phyloP scores from a whole-genome alignment of 2,113 vertebrate genomes.

The Dasyprocta punctata region DNA sequence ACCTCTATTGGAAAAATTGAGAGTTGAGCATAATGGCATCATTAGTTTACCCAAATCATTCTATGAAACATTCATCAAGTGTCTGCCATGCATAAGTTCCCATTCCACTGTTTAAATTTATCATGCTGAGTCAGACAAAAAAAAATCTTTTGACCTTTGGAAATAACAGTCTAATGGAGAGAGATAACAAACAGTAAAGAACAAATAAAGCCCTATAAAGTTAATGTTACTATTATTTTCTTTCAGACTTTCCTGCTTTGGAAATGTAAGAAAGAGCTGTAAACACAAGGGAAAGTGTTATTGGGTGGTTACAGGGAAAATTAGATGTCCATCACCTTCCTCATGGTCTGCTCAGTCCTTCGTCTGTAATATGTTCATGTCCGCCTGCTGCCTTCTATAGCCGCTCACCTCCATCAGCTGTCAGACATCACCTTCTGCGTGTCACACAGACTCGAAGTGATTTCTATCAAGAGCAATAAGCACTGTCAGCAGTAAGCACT shows the following conservation, averaged over 20 bases:
- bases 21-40: neutral
- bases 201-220: neutral
- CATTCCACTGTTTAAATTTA: neutral
- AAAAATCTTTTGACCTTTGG: neutral
- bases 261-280: neutral
- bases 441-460: conserved; percentile 28
- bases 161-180: neutral
- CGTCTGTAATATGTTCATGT: conserved; percentile 20
- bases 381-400: conserved; percentile 10
- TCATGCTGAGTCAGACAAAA: neutral
- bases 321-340: neutral
- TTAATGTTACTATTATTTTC: neutral
- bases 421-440: conserved; percentile 40
- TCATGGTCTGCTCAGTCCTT: neutral
- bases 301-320: neutral
- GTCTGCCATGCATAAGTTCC: neutral
- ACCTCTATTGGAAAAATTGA: neutral
- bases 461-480: conserved; percentile 32
- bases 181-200: neutral
- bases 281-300: neutral
- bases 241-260: neutral
- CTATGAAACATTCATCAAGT: neutral
- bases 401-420: conserved; percentile 46
- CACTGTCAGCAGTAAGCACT: conserved; percentile 38
- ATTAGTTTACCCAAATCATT: neutral